Evolutionary conservation across 2,113 vertebrate species (phyloP), one percentile per base, ranked within the genome.

Genomic region (Apus apus): DNA sequence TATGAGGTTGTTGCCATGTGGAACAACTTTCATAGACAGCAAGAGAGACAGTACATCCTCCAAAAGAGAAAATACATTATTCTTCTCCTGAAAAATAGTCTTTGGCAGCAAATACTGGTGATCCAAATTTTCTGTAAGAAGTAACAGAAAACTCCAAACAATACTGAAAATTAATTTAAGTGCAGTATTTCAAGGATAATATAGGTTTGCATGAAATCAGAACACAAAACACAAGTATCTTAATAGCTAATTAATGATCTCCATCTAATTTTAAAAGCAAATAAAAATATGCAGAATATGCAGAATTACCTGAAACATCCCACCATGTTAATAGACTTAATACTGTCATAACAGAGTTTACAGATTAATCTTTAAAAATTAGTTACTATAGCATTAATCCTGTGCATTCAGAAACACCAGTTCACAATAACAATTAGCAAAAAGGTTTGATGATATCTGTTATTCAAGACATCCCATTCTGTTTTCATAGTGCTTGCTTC

Each of bases 81-180:
- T 61, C 18, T 61, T 74, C 23, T 34, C 8, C 38, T 50, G 13
- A n/a, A 36, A 65, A 65, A 71, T 45, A 18, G 27, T 9, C 40
- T 70, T 75, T 8, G 2, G 22, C 38, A 81, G 25, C 26, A 78
- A 84, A 51, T 6, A 25, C 5, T 15, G 17, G 8, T 50, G 27
- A 85, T 73, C 3, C 13, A 54, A 73, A 72, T 40, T 36, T 43
- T 23, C 32, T 48, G 10, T 21, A 68, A 2, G 3, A 46, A 8
- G 22, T 43, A 87, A 89, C 12, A 75, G 36, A 75, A 95, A 92
- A 57, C 19, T 74, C 12, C 23, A 60, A 94, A 87, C 29, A 89
- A 74, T 14, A 72, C 0, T 56, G 57, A 36, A 71, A 78, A 85
- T 43, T 16, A 50, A 20, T 50, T 45, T 19, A 62, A 61, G 12